Evolutionary conservation across 2,797 vertebrate species (phyloP).

Genomic region (Valencia hispanica): DNA sequence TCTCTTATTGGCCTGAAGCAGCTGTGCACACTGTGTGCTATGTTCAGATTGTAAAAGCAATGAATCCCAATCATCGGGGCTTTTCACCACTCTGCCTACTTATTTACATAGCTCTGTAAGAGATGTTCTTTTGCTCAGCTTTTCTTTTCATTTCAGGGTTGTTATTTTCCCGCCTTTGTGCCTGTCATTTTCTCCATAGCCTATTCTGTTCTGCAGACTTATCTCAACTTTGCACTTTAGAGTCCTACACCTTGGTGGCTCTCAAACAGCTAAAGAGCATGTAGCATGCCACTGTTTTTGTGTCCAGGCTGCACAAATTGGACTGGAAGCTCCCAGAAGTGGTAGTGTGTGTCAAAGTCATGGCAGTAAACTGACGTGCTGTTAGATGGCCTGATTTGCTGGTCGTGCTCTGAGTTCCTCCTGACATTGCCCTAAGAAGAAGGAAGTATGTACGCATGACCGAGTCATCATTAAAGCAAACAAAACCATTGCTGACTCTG

Average conservation of each 20-base stretch:
- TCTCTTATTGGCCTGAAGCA: constrained; percentile 64
- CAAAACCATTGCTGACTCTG: constrained; percentile 45
- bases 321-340: constrained; percentile 57
- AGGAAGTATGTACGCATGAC: constrained; percentile 33
- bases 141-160: constrained; percentile 34
- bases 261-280: constrained; percentile 44
- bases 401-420: constrained; percentile 44
- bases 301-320: constrained; percentile 64
- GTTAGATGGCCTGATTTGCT: constrained; percentile 77
- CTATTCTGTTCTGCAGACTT: constrained; percentile 40
- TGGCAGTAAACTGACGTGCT: constrained; percentile 70
- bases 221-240: constrained; percentile 36
- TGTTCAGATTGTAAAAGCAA: constrained; percentile 58
- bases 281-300: constrained; percentile 47
- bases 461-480: constrained; percentile 49
- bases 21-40: constrained; percentile 71
- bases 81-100: constrained; percentile 53
- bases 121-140: constrained; percentile 44
- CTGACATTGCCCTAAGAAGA: constrained; percentile 39
- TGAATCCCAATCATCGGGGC: constrained; percentile 68
- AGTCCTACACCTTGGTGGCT: constrained; percentile 29
- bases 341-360: constrained; percentile 66
- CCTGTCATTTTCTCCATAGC: constrained; percentile 29
- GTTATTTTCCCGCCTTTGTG: constrained; percentile 25
- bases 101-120: constrained; percentile 62